Evolutionary conservation across 1,140 invertebrate genomes (phyloP).

Genomic region (Drosophila ananassae): DNA sequence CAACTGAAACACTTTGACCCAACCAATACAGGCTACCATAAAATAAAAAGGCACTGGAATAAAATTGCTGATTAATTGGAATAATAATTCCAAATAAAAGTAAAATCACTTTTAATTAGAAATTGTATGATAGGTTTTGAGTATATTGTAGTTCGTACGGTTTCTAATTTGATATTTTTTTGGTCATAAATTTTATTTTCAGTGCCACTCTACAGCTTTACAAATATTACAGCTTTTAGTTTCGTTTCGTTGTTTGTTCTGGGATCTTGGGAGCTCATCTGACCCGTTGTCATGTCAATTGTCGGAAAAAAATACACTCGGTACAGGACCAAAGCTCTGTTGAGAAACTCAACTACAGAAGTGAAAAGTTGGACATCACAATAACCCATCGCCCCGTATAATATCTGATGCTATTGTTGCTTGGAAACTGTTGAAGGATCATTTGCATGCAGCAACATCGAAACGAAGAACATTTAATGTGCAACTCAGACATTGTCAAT

Average conservation of each 20-base stretch:
- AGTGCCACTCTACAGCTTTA: slow-evolving; percentile 18
- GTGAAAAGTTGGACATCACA: slow-evolving; percentile 15
- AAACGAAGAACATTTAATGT: slow-evolving; percentile 38
- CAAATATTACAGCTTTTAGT: slow-evolving; percentile 49
- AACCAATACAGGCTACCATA: not conserved
- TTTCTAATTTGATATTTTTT: not conserved
- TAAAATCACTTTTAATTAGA: not conserved
- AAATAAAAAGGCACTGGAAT: not conserved
- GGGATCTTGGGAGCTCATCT: slow-evolving; percentile 30
- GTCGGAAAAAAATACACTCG: slow-evolving; percentile 8
- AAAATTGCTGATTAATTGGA: not conserved
- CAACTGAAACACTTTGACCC: slow-evolving; percentile 17
- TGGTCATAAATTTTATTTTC: not conserved
- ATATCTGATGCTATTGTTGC: slow-evolving; percentile 16
- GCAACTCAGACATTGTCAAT: slow-evolving; percentile 21
- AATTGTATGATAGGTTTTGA: not conserved
- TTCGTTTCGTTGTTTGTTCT: slow-evolving; percentile 27
- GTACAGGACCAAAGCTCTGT: not conserved
- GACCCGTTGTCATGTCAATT: slow-evolving; percentile 54
- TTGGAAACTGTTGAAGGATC: slow-evolving; percentile 29
- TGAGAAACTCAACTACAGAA: slow-evolving; percentile 1
- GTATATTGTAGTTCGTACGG: not conserved
- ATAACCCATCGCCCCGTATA: slow-evolving; percentile 21
- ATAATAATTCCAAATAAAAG: not conserved
- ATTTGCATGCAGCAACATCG: slow-evolving; percentile 36